Conservation (phyloP, 1,140 invertebrate genomes). For the Lordiphosa collinella region DNA sequence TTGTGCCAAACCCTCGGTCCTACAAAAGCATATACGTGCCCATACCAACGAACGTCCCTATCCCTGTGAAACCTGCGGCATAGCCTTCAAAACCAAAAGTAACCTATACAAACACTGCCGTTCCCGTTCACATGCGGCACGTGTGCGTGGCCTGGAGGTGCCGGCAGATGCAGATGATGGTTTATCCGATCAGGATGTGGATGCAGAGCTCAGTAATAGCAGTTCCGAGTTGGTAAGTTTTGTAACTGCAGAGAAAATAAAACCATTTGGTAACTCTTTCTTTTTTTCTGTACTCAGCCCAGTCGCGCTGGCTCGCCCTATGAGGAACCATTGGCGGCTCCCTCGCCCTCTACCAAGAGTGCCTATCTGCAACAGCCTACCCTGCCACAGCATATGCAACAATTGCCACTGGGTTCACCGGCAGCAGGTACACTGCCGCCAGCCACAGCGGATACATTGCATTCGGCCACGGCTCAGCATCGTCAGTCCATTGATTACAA, state of each 20-base stretch:
- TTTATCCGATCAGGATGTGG: constrained; percentile 80
- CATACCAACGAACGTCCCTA: constrained; percentile 96
- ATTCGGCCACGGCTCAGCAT: constrained; percentile 57
- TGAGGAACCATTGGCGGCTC: constrained; percentile 56
- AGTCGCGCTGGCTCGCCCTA: constrained; percentile 68
- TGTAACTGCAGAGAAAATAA: too few species aligned
- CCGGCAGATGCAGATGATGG: constrained; percentile 81
- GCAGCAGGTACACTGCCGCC: constrained; percentile 71
- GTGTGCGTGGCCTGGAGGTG: constrained; percentile 83
- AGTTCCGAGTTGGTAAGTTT: constrained; percentile 71
- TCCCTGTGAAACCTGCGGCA: constrained; percentile 92
- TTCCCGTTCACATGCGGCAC: constrained; percentile 89
- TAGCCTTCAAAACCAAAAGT: constrained; percentile 96
- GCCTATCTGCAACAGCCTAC: constrained; percentile 56
- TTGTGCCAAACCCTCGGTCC: constrained; percentile 95
- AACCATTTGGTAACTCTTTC: not conserved
- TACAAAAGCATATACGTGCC: constrained; percentile 95
- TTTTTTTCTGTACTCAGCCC: constrained; percentile 28
- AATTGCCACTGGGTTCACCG: constrained; percentile 67
- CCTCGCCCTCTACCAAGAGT: constrained; percentile 67
- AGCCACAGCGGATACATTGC: constrained; percentile 42
- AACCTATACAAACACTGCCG: constrained; percentile 95
- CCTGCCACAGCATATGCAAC: constrained; percentile 59
- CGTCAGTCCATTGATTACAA: constrained; percentile 67
- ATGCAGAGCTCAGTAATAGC: constrained; percentile 73